phyloP scores from a whole-genome alignment of 2,797 vertebrate species.

The Xiphorhynchus erythropygius region DNA sequence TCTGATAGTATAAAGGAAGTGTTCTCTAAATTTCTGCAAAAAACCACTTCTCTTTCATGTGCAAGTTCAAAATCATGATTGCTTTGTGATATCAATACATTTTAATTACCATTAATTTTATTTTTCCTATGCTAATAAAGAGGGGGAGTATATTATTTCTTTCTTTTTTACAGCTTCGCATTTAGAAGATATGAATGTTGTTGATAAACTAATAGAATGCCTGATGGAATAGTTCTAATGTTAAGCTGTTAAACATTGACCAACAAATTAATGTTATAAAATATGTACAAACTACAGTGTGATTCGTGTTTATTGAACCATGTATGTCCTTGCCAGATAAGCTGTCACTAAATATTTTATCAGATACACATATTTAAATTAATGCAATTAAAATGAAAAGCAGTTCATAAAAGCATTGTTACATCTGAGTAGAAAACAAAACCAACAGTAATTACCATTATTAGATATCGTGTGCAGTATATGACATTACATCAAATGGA shows the following conservation, averaged over 20 bases:
- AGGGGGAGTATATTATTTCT: background rate
- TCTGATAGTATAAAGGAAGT: background rate
- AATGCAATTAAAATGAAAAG: conserved; percentile 54
- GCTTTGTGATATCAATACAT: background rate
- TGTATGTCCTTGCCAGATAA: conserved; percentile 34
- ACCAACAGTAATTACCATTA: conserved; percentile 32
- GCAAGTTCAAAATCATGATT: conserved; percentile 20
- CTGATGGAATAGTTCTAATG: background rate
- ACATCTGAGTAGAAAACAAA: conserved; percentile 41
- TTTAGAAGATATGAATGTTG: conserved; percentile 21
- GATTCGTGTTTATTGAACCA: conserved; percentile 7
- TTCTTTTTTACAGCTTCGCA: background rate
- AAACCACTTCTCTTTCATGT: background rate
- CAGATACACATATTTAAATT: conserved; percentile 42
- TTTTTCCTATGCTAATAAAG: conserved; percentile 23
- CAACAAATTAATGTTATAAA: conserved; percentile 63
- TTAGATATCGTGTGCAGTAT: background rate
- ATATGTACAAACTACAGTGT: conserved; percentile 34
- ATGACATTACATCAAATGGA: background rate
- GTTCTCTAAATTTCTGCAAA: background rate
- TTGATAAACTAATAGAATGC: conserved; percentile 39
- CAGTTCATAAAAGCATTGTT: conserved; percentile 60
- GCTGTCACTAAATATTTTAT: conserved; percentile 53
- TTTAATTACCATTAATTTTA: conserved; percentile 52
- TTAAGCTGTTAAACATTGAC: conserved; percentile 52